phyloP scores from a whole-genome alignment of 1,140 invertebrate genomes.

The Meteorus sp. region DNA sequence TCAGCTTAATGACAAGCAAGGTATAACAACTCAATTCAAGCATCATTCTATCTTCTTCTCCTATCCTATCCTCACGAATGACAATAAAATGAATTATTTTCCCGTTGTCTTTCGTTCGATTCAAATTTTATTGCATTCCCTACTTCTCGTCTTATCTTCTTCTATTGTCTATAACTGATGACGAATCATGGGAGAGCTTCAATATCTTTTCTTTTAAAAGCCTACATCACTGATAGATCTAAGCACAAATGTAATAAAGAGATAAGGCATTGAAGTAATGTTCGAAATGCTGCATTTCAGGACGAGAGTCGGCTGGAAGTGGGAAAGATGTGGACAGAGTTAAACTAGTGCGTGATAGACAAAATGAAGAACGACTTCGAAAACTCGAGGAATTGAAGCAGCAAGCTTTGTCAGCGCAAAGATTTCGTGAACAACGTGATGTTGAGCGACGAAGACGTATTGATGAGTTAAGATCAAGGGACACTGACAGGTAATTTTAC shows the following conservation, averaged over 20 bases:
- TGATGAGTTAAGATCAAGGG: slow-evolving; percentile 76
- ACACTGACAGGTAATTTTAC: slow-evolving; percentile 70
- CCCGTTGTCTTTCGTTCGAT: background rate
- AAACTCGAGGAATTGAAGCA: slow-evolving; percentile 84
- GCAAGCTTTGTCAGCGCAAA: slow-evolving; percentile 82
- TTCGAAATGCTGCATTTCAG: slow-evolving; percentile 34
- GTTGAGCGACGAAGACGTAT: slow-evolving; percentile 77
- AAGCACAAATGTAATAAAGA: too few relatives aligned
- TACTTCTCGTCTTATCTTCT: too few relatives aligned
- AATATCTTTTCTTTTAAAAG: too few relatives aligned
- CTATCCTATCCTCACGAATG: too few relatives aligned
- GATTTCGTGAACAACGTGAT: slow-evolving; percentile 84
- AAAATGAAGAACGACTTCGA: slow-evolving; percentile 82
- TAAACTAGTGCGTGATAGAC: slow-evolving; percentile 71
- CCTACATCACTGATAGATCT: too few relatives aligned
- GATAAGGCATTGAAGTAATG: too few relatives aligned
- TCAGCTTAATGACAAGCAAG: slow-evolving; percentile 53
- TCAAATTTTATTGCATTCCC: too few relatives aligned
- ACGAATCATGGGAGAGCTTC: too few relatives aligned
- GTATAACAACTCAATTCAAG: slow-evolving; percentile 41
- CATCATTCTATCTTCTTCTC: too few relatives aligned
- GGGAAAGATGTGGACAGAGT: slow-evolving; percentile 54
- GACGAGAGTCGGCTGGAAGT: slow-evolving; percentile 51
- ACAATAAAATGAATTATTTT: slow-evolving; percentile 1
- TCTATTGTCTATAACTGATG: too few relatives aligned